Percentiles rank a stretch among this genome's conserved stretches.
Conservation (phyloP, 2,113 vertebrate genomes). For the Orientallactaga bullata region DNA sequence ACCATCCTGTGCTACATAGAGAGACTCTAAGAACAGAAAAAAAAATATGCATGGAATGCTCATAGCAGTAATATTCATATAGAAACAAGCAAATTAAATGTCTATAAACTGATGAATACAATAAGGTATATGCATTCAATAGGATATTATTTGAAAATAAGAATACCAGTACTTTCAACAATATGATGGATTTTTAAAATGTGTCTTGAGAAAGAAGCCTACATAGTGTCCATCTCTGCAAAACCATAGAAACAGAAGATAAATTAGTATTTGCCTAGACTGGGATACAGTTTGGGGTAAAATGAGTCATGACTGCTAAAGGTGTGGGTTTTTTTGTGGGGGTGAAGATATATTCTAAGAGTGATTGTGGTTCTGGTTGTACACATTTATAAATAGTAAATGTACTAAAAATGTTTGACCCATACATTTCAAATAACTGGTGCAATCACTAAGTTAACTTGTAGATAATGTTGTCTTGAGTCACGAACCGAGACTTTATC, state of each 20-base stretch:
- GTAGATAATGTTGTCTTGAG: background rate
- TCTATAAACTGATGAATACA: background rate
- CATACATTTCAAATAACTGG: background rate
- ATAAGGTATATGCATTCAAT: background rate
- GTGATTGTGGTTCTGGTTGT: background rate
- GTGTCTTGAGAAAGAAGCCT: background rate
- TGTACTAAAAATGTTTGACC: background rate
- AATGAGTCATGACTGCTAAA: background rate
- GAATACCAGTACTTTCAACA: background rate
- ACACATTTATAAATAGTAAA: background rate
- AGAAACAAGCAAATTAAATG: background rate
- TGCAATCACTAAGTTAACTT: background rate
- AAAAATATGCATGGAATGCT: background rate
- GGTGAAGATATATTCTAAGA: background rate
- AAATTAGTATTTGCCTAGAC: background rate
- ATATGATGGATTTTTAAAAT: background rate
- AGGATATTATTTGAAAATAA: slow-evolving; percentile 39
- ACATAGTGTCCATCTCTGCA: background rate
- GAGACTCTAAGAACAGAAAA: background rate
- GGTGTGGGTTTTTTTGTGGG: background rate
- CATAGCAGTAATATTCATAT: background rate
- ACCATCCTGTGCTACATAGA: background rate
- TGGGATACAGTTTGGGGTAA: background rate
- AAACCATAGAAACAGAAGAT: background rate
- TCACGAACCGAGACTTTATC: background rate